A percentile compares a stretch with the other conserved stretches of the same genome.
Evolutionary conservation across 2,888 invertebrate genomes (phyloP).

Genomic region (Drosophila paramelanica): DNA sequence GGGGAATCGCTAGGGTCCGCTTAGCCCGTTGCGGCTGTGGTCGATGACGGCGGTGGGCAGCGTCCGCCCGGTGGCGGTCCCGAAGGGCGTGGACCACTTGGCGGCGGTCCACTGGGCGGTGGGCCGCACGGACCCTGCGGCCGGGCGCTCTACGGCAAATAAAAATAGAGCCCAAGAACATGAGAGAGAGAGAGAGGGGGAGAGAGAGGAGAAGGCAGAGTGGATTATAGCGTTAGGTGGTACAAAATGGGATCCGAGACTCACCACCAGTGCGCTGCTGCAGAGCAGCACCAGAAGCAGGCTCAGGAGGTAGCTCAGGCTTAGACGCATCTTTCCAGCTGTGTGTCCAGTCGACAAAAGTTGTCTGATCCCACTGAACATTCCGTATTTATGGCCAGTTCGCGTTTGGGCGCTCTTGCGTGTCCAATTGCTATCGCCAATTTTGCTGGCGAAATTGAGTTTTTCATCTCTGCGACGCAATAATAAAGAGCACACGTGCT

Average conservation of each 20-base stretch:
- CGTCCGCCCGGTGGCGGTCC: constrained; percentile 61
- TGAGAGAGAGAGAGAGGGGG: neutral
- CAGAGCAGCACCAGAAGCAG: constrained; percentile 36
- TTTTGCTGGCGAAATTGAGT: constrained; percentile 22
- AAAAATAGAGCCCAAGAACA: too few species aligned
- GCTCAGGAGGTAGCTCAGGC: constrained; percentile 29
- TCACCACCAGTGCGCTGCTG: constrained; percentile 56
- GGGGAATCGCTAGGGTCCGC: neutral
- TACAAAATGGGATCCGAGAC: neutral
- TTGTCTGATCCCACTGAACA: neutral
- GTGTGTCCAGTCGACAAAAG: constrained; percentile 21
- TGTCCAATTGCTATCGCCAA: constrained; percentile 40
- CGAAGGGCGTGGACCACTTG: constrained; percentile 56
- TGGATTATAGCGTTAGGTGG: neutral
- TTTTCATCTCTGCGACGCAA: constrained; percentile 14
- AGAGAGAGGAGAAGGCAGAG: neutral
- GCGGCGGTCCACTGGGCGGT: constrained; percentile 53
- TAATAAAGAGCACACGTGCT: constrained; percentile 17
- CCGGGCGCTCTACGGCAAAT: constrained; percentile 32
- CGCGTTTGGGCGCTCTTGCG: constrained; percentile 28
- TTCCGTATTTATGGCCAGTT: constrained; percentile 18
- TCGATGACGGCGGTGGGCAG: constrained; percentile 38
- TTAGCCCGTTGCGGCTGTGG: constrained; percentile 55
- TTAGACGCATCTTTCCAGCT: constrained; percentile 48
- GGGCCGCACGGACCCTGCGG: constrained; percentile 65